phyloP scores from a whole-genome alignment of 2,113 vertebrate genomes.

The Pterocles gutturalis region DNA sequence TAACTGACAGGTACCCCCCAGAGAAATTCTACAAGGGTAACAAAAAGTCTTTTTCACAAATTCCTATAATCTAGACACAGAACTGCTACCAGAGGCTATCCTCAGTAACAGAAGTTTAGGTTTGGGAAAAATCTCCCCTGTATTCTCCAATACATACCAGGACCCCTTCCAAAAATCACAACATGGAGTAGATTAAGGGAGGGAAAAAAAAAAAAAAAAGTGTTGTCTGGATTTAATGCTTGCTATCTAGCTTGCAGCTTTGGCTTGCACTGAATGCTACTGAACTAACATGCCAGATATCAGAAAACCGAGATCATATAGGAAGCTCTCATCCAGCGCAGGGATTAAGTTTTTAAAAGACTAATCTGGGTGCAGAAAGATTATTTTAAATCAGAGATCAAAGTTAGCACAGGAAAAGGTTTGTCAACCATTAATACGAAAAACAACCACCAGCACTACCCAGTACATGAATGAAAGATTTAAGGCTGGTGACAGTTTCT shows the following conservation, averaged over 20 bases:
- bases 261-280: neutral
- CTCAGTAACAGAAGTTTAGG: neutral
- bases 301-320: neutral
- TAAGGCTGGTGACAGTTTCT: neutral
- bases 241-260: neutral
- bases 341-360: neutral
- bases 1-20: neutral
- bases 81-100: neutral
- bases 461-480: neutral
- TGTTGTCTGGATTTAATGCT: neutral
- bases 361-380: neutral
- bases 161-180: neutral
- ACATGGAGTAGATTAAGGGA: neutral
- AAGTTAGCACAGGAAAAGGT: neutral
- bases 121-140: neutral
- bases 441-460: neutral
- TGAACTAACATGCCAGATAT: neutral
- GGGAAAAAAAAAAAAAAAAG: neutral
- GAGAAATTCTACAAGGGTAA: neutral
- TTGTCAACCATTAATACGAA: neutral
- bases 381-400: neutral
- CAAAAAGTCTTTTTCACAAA: neutral
- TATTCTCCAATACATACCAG: neutral
- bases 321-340: neutral
- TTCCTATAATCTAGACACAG: neutral